Evolutionary conservation across 2,888 invertebrate species (phyloP).

Genomic region (Lycia hirtaria): DNA sequence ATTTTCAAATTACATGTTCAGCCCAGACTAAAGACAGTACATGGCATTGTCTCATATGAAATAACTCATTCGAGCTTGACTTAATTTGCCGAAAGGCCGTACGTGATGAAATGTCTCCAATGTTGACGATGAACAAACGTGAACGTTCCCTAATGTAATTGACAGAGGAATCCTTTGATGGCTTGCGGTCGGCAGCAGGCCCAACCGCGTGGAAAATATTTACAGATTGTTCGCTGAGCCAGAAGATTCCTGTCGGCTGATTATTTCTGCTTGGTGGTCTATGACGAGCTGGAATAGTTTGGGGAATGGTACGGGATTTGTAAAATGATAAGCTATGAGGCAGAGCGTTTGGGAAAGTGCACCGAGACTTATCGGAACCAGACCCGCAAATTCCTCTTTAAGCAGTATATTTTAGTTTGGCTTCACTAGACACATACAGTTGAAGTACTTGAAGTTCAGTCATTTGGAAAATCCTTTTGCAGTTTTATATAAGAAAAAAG

Average conservation of each 20-base stretch:
- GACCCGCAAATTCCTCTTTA: no score
- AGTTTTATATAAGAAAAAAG: no score
- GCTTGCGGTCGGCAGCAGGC: conserved; percentile 38
- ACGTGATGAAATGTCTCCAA: conserved; percentile 38
- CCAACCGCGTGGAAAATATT: conserved; percentile 52
- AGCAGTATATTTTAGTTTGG: no score
- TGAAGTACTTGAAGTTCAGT: no score
- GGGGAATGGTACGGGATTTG: conserved; percentile 12
- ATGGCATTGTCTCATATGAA: conserved; percentile 33
- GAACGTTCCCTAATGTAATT: conserved; percentile 40
- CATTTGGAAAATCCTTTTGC: no score
- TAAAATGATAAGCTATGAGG: not conserved
- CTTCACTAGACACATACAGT: no score
- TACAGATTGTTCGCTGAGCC: conserved; percentile 49
- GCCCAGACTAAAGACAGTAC: not conserved
- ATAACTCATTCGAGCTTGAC: conserved; percentile 14
- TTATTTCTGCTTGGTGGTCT: conserved; percentile 41
- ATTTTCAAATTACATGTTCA: not conserved
- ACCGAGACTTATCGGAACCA: no score
- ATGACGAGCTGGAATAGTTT: conserved; percentile 25
- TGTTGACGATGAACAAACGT: conserved; percentile 29
- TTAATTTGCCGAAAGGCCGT: conserved; percentile 36
- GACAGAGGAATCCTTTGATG: conserved; percentile 52
- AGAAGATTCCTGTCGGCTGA: conserved; percentile 44
- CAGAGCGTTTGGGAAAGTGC: no score